phyloP scores from a whole-genome alignment of 1,140 invertebrate species.

The Ceratina australensis region DNA sequence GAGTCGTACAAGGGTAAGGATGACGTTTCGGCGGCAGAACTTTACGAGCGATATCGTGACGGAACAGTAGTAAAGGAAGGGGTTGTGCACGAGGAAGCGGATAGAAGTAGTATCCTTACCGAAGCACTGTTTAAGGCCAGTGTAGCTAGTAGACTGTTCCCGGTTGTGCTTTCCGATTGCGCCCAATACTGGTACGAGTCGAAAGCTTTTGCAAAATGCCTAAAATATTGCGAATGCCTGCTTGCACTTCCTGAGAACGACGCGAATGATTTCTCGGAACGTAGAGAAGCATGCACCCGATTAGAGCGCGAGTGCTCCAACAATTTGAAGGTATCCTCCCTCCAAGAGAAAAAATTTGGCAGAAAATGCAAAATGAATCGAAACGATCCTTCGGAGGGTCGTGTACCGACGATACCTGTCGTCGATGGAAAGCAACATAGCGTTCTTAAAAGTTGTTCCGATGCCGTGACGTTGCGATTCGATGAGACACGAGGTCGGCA shows the following conservation, averaged over 20 bases:
- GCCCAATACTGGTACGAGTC: conserved; percentile 58
- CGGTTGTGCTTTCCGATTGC: conserved; percentile 64
- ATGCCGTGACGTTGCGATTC: conserved; percentile 64
- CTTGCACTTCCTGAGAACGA: conserved; percentile 50
- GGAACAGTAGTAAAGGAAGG: background rate
- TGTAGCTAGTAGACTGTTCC: conserved; percentile 51
- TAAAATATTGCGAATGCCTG: conserved; percentile 66
- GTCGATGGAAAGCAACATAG: conserved; percentile 68
- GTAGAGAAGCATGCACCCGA: conserved; percentile 61
- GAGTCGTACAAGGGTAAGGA: conserved; percentile 67
- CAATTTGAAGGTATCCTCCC: conserved; percentile 31
- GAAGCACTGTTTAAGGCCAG: conserved; percentile 66
- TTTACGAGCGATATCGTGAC: conserved; percentile 49
- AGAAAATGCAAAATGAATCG: background rate
- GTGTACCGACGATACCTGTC: conserved; percentile 46
- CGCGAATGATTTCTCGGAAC: conserved; percentile 52
- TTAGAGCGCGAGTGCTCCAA: conserved; percentile 66
- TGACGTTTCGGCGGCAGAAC: conserved; percentile 55
- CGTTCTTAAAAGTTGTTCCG: conserved; percentile 67
- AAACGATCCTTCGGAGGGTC: background rate
- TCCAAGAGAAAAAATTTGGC: background rate
- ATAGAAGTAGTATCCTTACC: conserved; percentile 55
- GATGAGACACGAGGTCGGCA: conserved; percentile 69
- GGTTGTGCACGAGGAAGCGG: conserved; percentile 18
- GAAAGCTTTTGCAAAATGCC: conserved; percentile 59